Conservation (phyloP, 2,888 invertebrate genomes). For the Meteorus colon region DNA sequence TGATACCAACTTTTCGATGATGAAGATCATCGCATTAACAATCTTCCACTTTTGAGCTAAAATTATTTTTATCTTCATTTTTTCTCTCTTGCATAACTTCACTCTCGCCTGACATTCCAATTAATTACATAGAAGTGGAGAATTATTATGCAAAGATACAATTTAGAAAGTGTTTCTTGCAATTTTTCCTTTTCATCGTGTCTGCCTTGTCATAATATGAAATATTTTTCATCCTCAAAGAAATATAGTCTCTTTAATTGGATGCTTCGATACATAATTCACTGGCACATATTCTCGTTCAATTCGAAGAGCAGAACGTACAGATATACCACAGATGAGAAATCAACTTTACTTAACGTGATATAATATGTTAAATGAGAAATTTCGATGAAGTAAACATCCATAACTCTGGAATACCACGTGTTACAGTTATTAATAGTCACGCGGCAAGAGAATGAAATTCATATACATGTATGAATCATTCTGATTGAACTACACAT, state of each 20-base stretch:
- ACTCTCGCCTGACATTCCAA: background rate
- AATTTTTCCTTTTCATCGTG: background rate
- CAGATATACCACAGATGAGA: background rate
- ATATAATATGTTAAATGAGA: slow-evolving; percentile 1
- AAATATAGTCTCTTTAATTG: background rate
- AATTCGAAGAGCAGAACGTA: background rate
- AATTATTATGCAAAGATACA: background rate
- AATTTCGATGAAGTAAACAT: background rate
- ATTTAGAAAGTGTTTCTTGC: background rate
- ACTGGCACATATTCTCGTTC: background rate
- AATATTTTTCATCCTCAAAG: background rate
- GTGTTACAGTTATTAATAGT: slow-evolving; percentile 57
- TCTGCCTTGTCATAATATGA: background rate
- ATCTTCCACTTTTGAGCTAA: background rate
- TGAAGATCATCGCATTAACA: background rate
- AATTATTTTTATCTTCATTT: too few species aligned
- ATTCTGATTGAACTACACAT: slow-evolving; percentile 53
- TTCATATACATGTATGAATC: slow-evolving; percentile 40
- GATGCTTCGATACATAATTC: background rate
- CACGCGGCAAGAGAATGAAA: slow-evolving; percentile 45
- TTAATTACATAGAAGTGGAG: background rate
- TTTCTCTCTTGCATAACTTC: too few species aligned
- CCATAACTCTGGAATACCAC: slow-evolving; percentile 21
- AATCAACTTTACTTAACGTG: slow-evolving; percentile 4
- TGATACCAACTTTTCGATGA: slow-evolving; percentile 2